These are phyloP conservation scores for Gymnothorax javanicus DNA, from an alignment of 2,797 vertebrate genomes.

Conservation along the genomic window DNA sequence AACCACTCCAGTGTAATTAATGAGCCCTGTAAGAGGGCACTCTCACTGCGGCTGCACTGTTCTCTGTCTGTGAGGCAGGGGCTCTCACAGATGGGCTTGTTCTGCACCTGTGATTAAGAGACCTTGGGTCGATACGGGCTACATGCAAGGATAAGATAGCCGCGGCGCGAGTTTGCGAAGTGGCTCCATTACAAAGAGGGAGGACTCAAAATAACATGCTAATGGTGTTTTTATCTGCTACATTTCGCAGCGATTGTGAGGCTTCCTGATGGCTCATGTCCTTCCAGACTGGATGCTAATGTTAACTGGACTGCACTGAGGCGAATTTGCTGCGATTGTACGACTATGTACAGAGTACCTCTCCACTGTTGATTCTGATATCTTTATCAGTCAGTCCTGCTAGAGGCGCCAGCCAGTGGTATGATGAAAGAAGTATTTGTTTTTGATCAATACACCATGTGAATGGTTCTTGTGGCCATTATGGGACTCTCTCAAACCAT, in stretches of 20 bases:
- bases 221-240: slow-evolving; percentile 32
- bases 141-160: slow-evolving; percentile 23
- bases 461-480: not conserved
- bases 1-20: slow-evolving; percentile 25
- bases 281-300: not conserved
- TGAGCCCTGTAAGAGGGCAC: not conserved
- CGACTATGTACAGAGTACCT: not conserved
- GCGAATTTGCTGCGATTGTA: not conserved
- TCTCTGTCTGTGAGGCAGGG: not conserved
- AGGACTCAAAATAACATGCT: slow-evolving; percentile 36
- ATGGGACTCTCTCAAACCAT: too few relatives aligned
- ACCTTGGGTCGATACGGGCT: not conserved
- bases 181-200: slow-evolving; percentile 16
- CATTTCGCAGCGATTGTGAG: not conserved
- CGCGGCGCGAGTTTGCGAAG: not conserved
- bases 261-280: not conserved
- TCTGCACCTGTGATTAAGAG: not conserved
- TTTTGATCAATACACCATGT: not conserved
- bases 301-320: not conserved
- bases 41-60: not conserved
- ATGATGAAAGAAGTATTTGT: not conserved
- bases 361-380: not conserved
- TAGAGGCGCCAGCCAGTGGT: not conserved
- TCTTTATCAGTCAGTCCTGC: not conserved
- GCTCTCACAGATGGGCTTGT: not conserved